phyloP scores from a whole-genome alignment of 53 echinoderm and acorn worm genomes.

The Patiria pectinifera region DNA sequence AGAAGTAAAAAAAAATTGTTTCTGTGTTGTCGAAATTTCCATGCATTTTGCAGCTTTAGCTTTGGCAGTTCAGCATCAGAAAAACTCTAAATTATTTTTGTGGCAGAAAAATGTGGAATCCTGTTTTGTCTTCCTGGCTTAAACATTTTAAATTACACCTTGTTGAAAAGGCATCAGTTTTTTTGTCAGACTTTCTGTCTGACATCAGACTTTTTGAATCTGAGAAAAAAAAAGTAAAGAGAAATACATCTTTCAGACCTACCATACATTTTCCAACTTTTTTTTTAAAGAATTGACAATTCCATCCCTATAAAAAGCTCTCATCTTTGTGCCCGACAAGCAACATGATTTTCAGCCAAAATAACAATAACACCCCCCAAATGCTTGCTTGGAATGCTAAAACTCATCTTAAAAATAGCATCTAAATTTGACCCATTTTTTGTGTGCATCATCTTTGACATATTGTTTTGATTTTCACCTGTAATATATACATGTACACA shows the following conservation, averaged over 20 bases:
- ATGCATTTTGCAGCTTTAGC: neutral
- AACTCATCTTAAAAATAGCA: neutral
- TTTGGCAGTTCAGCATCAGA: too few species aligned
- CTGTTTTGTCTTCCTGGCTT: too few species aligned
- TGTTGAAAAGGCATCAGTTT: too few species aligned
- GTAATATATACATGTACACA: neutral
- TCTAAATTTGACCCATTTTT: neutral
- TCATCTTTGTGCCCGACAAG: too few species aligned
- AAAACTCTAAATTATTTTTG: too few species aligned
- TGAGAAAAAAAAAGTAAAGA: too few species aligned
- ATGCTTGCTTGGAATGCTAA: conserved; percentile 18
- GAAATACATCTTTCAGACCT: too few species aligned
- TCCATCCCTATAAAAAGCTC: neutral
- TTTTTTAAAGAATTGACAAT: neutral
- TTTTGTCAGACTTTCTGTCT: too few species aligned
- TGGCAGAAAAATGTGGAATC: too few species aligned
- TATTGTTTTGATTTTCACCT: neutral
- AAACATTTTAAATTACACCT: too few species aligned
- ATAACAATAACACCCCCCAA: neutral
- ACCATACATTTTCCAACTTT: neutral
- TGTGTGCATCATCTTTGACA: neutral
- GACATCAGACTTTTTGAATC: too few species aligned
- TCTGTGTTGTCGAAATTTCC: neutral
- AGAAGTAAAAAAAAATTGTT: neutral
- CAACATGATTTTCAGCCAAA: neutral